These are phyloP conservation scores for Eupithecia subumbrata DNA, from an alignment of 2,888 invertebrate genomes.

Conservation along the genomic window DNA sequence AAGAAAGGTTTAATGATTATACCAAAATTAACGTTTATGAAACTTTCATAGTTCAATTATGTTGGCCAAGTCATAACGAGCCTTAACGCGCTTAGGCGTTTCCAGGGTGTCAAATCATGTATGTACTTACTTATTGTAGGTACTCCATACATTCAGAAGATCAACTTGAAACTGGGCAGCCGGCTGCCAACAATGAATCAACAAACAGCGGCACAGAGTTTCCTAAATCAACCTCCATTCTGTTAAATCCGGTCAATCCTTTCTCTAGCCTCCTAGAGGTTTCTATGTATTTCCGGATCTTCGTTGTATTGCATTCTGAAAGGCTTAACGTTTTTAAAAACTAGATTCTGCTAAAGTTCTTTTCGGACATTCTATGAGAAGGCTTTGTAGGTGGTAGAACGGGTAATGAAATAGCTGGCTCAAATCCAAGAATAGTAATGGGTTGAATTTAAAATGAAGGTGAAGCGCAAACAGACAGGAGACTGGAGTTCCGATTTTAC, in stretches of 20 bases:
- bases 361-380: constrained; percentile 39
- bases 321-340: constrained; percentile 41
- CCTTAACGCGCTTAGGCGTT: too few relatives aligned
- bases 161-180: too few relatives aligned
- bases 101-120: too few relatives aligned
- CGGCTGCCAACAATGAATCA: too few relatives aligned
- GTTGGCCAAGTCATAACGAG: too few relatives aligned
- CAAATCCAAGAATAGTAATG: background rate
- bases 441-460: background rate
- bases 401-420: background rate
- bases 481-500: too few relatives aligned
- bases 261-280: constrained; percentile 19
- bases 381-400: constrained; percentile 31
- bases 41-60: too few relatives aligned
- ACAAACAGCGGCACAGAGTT: background rate
- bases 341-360: constrained; percentile 25
- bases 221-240: constrained; percentile 9
- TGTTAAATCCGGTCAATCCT: constrained; percentile 39
- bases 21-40: too few relatives aligned
- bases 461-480: background rate
- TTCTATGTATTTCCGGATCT: constrained; percentile 24
- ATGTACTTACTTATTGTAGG: too few relatives aligned
- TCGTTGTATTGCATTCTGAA: constrained; percentile 35
- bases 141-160: too few relatives aligned
- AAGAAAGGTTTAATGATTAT: too few relatives aligned